Conservation (phyloP, 1,140 invertebrate genomes). For the Drosophila varians region DNA sequence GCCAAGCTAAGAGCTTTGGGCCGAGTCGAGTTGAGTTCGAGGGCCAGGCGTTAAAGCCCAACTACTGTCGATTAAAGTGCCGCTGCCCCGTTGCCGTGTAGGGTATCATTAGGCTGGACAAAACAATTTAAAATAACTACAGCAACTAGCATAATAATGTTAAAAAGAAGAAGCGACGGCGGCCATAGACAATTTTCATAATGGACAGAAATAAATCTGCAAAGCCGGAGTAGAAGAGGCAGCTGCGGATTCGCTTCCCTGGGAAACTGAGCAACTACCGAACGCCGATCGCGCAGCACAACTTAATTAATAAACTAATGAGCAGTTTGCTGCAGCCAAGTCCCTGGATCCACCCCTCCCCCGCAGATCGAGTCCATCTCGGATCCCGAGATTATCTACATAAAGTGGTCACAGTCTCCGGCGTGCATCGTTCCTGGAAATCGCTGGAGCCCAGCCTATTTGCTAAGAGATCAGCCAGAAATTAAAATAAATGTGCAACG, state of each 20-base stretch:
- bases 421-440: conserved; percentile 39
- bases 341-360: conserved; percentile 7
- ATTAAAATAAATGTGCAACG: conserved; percentile 78
- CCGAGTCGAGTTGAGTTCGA: conserved; percentile 13
- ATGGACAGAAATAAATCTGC: conserved; percentile 79
- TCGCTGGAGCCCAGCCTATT: conserved; percentile 45
- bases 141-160: conserved; percentile 79
- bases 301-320: conserved; percentile 83
- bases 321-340: conserved; percentile 71
- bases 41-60: conserved; percentile 67
- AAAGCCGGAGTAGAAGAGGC: conserved; percentile 20
- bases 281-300: conserved; percentile 47
- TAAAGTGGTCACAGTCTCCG: conserved; percentile 13
- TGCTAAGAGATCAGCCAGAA: conserved; percentile 65
- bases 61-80: conserved; percentile 80
- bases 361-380: conserved; percentile 11
- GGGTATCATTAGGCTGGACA: conserved; percentile 78
- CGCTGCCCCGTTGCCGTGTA: conserved; percentile 59
- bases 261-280: conserved; percentile 46
- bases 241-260: conserved; percentile 23
- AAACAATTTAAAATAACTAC: conserved; percentile 82
- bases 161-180: conserved; percentile 48
- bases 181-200: conserved; percentile 77
- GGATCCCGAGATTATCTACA: conserved; percentile 58
- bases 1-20: conserved; percentile 1